These are phyloP conservation scores for Rutpela maculata DNA, from an alignment of 2,888 invertebrate genomes.

Conservation along the genomic window DNA sequence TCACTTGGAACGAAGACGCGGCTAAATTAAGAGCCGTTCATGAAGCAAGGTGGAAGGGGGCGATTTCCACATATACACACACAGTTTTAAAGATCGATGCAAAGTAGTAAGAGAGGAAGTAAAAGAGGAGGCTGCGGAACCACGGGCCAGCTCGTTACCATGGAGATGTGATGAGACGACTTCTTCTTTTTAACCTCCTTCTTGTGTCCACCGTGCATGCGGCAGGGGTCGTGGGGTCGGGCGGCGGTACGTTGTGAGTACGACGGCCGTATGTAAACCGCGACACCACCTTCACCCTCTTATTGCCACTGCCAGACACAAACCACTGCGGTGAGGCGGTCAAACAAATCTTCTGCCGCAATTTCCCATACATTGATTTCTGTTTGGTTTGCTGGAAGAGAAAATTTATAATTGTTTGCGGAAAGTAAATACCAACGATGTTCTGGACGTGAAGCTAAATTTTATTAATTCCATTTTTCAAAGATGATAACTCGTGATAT, in stretches of 20 bases:
- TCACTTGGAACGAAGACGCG: constrained; percentile 5
- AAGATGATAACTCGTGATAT: too few species aligned
- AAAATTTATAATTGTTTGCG: constrained; percentile 15
- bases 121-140: constrained; percentile 65
- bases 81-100: constrained; percentile 75
- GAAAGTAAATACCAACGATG: background rate
- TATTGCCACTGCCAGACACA: constrained; percentile 36
- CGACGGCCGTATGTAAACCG: constrained; percentile 63
- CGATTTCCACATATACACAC: constrained; percentile 66
- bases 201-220: constrained; percentile 71
- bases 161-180: constrained; percentile 75
- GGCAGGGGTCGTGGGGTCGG: constrained; percentile 55
- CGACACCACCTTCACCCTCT: constrained; percentile 56
- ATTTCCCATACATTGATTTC: constrained; percentile 36
- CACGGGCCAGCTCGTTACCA: constrained; percentile 75
- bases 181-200: constrained; percentile 75
- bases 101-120: constrained; percentile 70
- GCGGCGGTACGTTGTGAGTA: constrained; percentile 34
- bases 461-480: too few species aligned
- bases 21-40: constrained; percentile 33
- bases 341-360: constrained; percentile 38
- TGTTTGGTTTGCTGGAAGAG: constrained; percentile 8
- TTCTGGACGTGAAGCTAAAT: too few species aligned
- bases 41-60: constrained; percentile 55
- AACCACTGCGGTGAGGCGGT: constrained; percentile 32